Conservation (phyloP, 2,888 invertebrate genomes). For the Brachyptera putata region DNA sequence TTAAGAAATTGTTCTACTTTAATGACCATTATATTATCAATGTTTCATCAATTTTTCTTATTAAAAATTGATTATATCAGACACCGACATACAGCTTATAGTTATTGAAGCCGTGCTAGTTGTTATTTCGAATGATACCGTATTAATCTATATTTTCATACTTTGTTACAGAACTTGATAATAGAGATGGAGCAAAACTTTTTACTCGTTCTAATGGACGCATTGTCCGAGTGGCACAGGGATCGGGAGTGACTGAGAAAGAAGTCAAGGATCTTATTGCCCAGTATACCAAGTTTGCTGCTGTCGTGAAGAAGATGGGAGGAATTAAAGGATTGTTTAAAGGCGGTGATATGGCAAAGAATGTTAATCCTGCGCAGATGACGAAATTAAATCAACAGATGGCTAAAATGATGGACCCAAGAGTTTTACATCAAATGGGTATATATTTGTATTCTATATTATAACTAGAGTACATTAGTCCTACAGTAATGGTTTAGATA, state of each 20-base stretch:
- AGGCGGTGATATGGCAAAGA: slow-evolving; percentile 97
- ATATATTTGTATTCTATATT: too few relatives aligned
- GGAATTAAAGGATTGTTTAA: slow-evolving; percentile 99
- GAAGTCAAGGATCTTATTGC: slow-evolving; percentile 96
- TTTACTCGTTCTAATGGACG: slow-evolving; percentile 89
- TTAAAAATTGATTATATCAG: too few relatives aligned
- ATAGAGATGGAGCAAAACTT: slow-evolving; percentile 91
- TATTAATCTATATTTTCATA: too few relatives aligned
- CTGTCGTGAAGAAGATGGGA: slow-evolving; percentile 99
- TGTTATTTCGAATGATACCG: too few relatives aligned
- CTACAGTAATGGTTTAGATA: too few relatives aligned
- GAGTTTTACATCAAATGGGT: slow-evolving; percentile 92
- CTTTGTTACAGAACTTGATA: slow-evolving; percentile 93
- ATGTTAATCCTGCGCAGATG: slow-evolving; percentile 98
- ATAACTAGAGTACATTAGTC: too few relatives aligned
- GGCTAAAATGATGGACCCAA: slow-evolving; percentile 99
- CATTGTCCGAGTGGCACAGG: slow-evolving; percentile 80
- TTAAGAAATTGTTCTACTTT: too few relatives aligned
- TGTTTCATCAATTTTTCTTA: too few relatives aligned
- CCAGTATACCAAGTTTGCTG: slow-evolving; percentile 99
- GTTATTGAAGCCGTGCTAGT: too few relatives aligned
- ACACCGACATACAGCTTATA: too few relatives aligned
- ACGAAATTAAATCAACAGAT: slow-evolving; percentile 98
- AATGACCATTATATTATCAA: too few relatives aligned
- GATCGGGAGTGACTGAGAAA: slow-evolving; percentile 88